Evolutionary conservation across 2,113 vertebrate species (phyloP).

Genomic region (Sorex fumeus): DNA sequence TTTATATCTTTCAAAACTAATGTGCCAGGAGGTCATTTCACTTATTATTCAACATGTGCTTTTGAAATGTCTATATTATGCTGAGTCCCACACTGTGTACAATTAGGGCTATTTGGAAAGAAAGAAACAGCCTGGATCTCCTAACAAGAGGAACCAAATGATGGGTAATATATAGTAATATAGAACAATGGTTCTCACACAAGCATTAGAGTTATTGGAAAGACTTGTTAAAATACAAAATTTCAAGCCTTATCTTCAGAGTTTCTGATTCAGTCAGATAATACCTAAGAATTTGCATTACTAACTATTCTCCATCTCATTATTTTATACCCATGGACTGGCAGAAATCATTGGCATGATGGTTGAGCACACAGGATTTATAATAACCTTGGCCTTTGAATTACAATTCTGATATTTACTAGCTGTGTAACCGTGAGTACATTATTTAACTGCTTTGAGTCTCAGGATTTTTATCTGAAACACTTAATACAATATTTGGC

Average conservation of each 20-base stretch:
- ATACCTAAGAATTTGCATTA: constrained; percentile 28
- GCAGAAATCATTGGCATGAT: background rate
- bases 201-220: background rate
- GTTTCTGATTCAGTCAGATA: constrained; percentile 3
- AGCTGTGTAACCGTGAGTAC: background rate
- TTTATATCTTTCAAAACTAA: constrained; percentile 42
- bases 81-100: background rate
- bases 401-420: constrained; percentile 5
- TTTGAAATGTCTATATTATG: constrained; percentile 15
- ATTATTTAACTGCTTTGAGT: background rate
- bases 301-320: constrained; percentile 9
- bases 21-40: constrained; percentile 2
- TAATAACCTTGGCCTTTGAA: background rate
- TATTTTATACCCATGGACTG: background rate
- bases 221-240: background rate
- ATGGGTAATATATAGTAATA: background rate
- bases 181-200: background rate
- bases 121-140: constrained; percentile 6
- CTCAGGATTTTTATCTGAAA: background rate
- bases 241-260: background rate
- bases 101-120: background rate
- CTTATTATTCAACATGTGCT: constrained; percentile 6
- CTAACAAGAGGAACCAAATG: constrained; percentile 11
- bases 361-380: background rate
- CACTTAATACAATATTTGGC: background rate